Base-by-base conservation (phyloP, 2,113 vertebrate species). In the Xiphophorus maculatus region DNA sequence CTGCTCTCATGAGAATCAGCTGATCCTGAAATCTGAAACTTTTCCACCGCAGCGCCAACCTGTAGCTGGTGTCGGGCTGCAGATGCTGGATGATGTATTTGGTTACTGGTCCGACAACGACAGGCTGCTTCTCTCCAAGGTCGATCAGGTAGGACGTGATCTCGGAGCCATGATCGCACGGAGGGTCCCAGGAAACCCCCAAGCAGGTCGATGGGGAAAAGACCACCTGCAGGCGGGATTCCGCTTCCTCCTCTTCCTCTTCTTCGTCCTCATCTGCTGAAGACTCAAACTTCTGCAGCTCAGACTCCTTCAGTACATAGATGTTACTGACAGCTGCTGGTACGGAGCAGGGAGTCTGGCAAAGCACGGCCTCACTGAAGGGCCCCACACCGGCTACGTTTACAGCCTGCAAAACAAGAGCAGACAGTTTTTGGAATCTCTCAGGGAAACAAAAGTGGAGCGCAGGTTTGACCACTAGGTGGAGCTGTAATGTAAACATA, bases 41-140 rank as follows among this genome's bases (percentile, higher is more conserved):
- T 12, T 37, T 22, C 4, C 1, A 3, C 40, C 9, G 30, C 54
- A 30, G 73, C 30, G 32, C 73, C 6, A 87, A 99, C 97, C 97
- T 98, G 95, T 98, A 99, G 89, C 95, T 97, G 93, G 97, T 97
- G 93, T 99, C 98, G 40, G 98, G 98, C 90, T 98, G 97, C 88
- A 99, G 95, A 82, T 95, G 93, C 65, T 95, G 95, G 86, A 99
- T 93, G 88, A 98, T 76, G 90, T 95, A 95, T 92, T 90, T 96
- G 77, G 92, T 95, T 91, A 95, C 90, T 30, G 96, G 96, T 68
- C 96, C 97, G 19, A 96, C 94, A 22, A 90, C 91, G 17, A 97
- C 51, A 11, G 97, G 95, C 84, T 98, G 97, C 66, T 95, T 96
- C 82, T 99, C 98, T 79, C 98, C 97, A 19, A 96, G 95, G 93